A percentile compares a stretch with the other conserved stretches of the same genome.
Evolutionary conservation across 2,888 invertebrate genomes (phyloP).

Genomic region (Xestia xanthographa): DNA sequence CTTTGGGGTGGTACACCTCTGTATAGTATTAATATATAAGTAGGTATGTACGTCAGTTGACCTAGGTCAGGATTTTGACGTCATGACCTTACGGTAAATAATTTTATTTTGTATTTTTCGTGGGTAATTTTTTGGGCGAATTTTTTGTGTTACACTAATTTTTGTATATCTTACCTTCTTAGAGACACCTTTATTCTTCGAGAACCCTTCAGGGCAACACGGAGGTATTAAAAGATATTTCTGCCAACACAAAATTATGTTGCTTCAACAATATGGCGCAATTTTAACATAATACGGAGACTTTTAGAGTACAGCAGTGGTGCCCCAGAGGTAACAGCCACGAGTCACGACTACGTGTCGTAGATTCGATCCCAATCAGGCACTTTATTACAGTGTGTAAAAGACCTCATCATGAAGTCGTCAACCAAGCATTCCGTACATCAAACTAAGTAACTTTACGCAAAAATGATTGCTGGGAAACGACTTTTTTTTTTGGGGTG

Average conservation of each 20-base stretch:
- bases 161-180: not conserved
- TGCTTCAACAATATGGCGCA: not conserved
- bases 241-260: not conserved
- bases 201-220: not conserved
- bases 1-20: conserved; percentile 53
- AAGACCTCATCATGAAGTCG: too few species aligned
- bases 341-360: not conserved
- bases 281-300: not conserved
- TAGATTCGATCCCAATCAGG: not conserved
- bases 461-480: too few species aligned
- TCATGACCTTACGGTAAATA: conserved; percentile 36
- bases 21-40: conserved; percentile 65
- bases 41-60: conserved; percentile 65
- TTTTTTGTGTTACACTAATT: not conserved
- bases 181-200: not conserved
- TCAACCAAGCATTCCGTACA: too few species aligned
- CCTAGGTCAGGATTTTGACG: conserved; percentile 63
- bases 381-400: too few species aligned
- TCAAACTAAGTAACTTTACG: too few species aligned
- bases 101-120: conserved; percentile 5
- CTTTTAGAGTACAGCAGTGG: not conserved
- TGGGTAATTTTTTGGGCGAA: not conserved
- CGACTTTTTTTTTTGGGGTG: too few species aligned
- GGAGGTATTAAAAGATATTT: too few species aligned
- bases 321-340: too few species aligned